These are phyloP conservation scores for Acronicta alni DNA, from an alignment of 2,888 invertebrate species.

Conservation along the genomic window DNA sequence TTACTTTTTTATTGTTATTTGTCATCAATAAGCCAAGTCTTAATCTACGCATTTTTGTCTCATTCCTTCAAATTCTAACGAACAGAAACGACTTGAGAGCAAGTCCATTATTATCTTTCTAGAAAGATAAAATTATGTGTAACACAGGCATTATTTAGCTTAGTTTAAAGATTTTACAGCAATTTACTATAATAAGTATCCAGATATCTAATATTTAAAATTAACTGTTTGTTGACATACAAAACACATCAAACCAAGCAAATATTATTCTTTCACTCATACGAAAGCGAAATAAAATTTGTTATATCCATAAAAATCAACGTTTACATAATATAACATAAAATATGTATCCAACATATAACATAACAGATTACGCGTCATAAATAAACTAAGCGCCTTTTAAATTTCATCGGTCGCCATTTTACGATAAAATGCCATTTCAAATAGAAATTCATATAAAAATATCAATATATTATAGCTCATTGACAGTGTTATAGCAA, in stretches of 20 bases:
- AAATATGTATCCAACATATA: conserved; percentile 24
- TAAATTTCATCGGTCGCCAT: conserved; percentile 63
- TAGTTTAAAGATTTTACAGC: no score
- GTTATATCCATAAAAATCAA: conserved; percentile 15
- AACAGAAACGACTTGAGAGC: no score
- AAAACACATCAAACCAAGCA: background rate
- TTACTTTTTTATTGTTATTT: no score
- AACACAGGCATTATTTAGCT: no score
- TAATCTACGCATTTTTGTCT: no score
- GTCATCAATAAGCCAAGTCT: no score
- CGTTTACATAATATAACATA: conserved; percentile 16
- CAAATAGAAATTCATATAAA: conserved; percentile 40
- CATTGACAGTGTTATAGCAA: conserved; percentile 72
- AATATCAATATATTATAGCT: conserved; percentile 65
- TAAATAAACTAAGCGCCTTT: conserved; percentile 65
- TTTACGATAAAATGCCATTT: conserved; percentile 52
- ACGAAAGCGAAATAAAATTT: background rate
- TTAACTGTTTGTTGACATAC: no score
- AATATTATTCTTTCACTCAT: background rate
- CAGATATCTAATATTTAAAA: no score
- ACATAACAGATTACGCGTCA: conserved; percentile 46
- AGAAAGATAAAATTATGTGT: no score
- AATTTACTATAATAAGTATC: no score
- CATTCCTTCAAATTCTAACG: no score
- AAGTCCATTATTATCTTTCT: no score